Base-by-base conservation (phyloP, 2,888 invertebrate genomes). In the Plebejus argus region DNA sequence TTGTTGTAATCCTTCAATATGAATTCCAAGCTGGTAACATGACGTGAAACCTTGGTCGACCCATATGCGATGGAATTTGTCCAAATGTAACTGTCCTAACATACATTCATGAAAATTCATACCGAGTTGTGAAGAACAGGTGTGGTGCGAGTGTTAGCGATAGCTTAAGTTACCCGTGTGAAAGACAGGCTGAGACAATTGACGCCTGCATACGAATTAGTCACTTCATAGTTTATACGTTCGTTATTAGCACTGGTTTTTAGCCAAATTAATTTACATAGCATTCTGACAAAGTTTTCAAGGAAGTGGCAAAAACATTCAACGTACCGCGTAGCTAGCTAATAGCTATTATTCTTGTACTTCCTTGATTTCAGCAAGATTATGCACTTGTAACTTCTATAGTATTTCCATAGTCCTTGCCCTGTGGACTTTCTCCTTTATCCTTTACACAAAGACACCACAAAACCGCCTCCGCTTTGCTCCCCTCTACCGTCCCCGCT, bases 401-500 rank as follows among this genome's bases (percentile, higher is more conserved):
- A 45, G 45, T 3, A 45, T 45, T 45, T 45, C 3, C 12, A 45
- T 45, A 45, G 45, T 45, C 45, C 10, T 45, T 45, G 45, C 45
- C 10, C 45, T 45, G 0, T 45, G 45, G 3, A 12, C 45, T 45
- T 45, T 10, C 45, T 12, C 45, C 3, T 58, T 3, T 20, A 8
- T 20, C 8, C 20, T 20, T 20, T 45, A 12, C 45, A 45, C 45
- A 10, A 10, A 45, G 10, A 12, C 10, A n/a, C 12, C 45, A 10
- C 53, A 8, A 72, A 66, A 18, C 20, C 77, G 74, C 53, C 74
- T 53, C 76, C 39, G 77, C 76, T 75, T 39, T 75, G 78, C 70
- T 35, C n/a, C 23, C 77, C 79, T 78, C 79, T 81, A 20, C 74
- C 79, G 76, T 76, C 74, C 53, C 78, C 66, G 39, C 76, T 75